phyloP scores from a whole-genome alignment of 2,113 vertebrate species.

The Gymnarchus niloticus region DNA sequence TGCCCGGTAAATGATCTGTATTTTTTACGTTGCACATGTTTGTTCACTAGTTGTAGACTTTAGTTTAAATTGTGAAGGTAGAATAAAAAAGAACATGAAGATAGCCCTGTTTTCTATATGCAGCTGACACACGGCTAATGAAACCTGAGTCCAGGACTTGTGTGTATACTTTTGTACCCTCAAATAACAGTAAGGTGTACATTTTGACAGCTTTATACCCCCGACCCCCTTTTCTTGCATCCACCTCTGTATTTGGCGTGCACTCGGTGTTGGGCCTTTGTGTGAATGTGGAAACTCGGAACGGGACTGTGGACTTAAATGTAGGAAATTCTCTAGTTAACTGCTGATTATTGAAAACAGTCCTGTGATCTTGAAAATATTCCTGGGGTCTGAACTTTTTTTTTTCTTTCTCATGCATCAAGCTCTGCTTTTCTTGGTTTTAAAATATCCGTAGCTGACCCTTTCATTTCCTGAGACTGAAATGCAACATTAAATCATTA shows the following conservation, averaged over 20 bases:
- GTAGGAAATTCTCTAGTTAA: constrained; percentile 65
- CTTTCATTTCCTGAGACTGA: background rate
- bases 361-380: constrained; percentile 36
- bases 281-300: constrained; percentile 64
- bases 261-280: constrained; percentile 3
- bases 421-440: background rate
- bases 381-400: constrained; percentile 31
- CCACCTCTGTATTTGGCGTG: constrained; percentile 7
- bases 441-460: background rate
- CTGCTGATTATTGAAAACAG: constrained; percentile 58
- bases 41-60: constrained; percentile 33
- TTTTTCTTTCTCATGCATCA: constrained; percentile 49
- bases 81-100: constrained; percentile 26
- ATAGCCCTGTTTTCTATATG: constrained; percentile 47
- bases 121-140: constrained; percentile 50
- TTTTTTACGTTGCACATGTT: constrained; percentile 20
- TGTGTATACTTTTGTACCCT: constrained; percentile 32
- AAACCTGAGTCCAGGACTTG: constrained; percentile 42
- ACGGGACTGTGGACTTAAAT: constrained; percentile 67
- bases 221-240: constrained; percentile 9
- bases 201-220: constrained; percentile 26
- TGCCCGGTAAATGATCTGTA: background rate
- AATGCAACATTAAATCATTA: background rate
- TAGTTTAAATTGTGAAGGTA: constrained; percentile 40
- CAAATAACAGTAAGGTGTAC: constrained; percentile 37